Conservation (phyloP, 2,888 invertebrate genomes). For the Epinotia demarniana region DNA sequence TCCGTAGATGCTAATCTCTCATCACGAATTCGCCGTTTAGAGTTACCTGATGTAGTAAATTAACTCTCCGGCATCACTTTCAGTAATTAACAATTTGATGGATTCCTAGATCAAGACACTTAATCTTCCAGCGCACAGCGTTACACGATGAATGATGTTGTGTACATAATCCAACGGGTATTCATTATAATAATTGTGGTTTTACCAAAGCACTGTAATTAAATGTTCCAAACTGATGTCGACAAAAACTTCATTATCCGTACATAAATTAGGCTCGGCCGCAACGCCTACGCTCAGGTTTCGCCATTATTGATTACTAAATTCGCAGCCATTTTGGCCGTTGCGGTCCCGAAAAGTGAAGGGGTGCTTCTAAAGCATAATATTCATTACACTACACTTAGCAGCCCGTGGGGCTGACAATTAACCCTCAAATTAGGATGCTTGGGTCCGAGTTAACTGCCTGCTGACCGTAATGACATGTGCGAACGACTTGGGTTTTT, state of each 20-base stretch:
- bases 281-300: conserved; percentile 9
- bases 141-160: conserved; percentile 20
- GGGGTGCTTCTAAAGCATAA: conserved; percentile 58
- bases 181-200: conserved; percentile 17
- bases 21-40: conserved; percentile 30
- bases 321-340: conserved; percentile 36
- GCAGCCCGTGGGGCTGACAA: conserved; percentile 67
- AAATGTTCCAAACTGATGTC: background rate
- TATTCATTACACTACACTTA: conserved; percentile 77
- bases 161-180: conserved; percentile 6
- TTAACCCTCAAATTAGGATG: conserved; percentile 76
- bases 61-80: background rate
- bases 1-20: conserved; percentile 26
- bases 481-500: conserved; percentile 47
- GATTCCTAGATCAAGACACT: conserved; percentile 29
- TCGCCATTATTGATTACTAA: conserved; percentile 39
- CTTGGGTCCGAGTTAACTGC: conserved; percentile 70
- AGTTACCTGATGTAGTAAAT: conserved; percentile 29
- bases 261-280: conserved; percentile 6
- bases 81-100: conserved; percentile 25
- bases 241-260: background rate
- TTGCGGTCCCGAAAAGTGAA: conserved; percentile 51
- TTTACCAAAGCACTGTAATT: conserved; percentile 3
- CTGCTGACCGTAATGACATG: conserved; percentile 69
- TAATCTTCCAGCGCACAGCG: conserved; percentile 9